Base-by-base conservation (phyloP, 2,797 vertebrate species). In the Mastacembelus armatus region DNA sequence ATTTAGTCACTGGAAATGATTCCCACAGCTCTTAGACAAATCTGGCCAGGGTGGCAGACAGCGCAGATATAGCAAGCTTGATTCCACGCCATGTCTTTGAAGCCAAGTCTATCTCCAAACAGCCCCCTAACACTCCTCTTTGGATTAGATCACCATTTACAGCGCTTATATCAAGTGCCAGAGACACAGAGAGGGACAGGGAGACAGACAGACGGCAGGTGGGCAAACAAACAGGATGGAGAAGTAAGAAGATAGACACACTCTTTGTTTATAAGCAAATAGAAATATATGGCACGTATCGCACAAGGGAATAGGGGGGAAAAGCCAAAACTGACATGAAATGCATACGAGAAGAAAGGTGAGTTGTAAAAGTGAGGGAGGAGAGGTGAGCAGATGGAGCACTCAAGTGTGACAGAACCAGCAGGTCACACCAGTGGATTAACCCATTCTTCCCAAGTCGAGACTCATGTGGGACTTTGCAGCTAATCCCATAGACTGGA, bases 31-130 rank as follows among this genome's bases (percentile, higher is more conserved):
- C 63, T 57, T 30, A 65, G 82, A 80, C 67, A 75, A 83, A 87
- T 89, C 77, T 84, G 79, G 72, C 69, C 73, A 27, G 27, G 58
- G 63, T 76, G 65, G 78, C 81, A 86, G 84, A 89, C 82, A 73
- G 69, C 75, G 68, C 75, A 70, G 77, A 87, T 87, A 85, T 74
- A 71, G 66, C 71, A 47, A 71, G 30, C 69, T 84, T 87, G 83
- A 83, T 82, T 75, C 56, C 4, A 40, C 5, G 86, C 81, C 82
- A 85, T 62, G 55, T 58, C 85, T 88, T 74, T 81, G 80, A 87
- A 80, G 89, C 85, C 84, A 88, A 90, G 70, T 85, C 75, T 85
- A 66, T 85, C 83, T 79, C 79, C 73, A 85, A 84, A 89, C 80
- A 79, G 80, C 76, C 64, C 44, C 29, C 62, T 65, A 71, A 82